phyloP scores from a whole-genome alignment of 2,888 invertebrate species.

The Aphodius sticticus region DNA sequence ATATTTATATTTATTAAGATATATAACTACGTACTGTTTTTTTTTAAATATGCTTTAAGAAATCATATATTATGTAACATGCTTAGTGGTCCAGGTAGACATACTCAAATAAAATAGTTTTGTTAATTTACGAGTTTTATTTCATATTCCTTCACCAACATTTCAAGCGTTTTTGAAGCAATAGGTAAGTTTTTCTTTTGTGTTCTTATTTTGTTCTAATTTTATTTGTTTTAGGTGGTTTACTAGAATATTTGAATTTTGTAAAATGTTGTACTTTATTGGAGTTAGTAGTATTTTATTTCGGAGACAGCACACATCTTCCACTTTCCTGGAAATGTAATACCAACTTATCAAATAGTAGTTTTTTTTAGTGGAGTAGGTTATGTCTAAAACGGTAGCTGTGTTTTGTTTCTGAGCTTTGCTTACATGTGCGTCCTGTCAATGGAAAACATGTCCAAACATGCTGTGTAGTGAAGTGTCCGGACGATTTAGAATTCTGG shows the following conservation, averaged over 20 bases:
- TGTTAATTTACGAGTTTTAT: conserved; percentile 23
- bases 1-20: conserved; percentile 36
- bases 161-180: neutral
- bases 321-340: no score
- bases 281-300: no score
- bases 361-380: no score
- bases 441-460: conserved; percentile 9
- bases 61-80: neutral
- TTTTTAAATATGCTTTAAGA: conserved; percentile 10
- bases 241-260: conserved; percentile 8
- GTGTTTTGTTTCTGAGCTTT: conserved; percentile 18
- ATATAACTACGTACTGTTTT: conserved; percentile 25
- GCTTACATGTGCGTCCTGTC: neutral
- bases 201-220: conserved; percentile 13
- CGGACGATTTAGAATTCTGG: conserved; percentile 5
- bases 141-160: neutral
- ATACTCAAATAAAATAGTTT: conserved; percentile 32
- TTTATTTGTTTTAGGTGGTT: conserved; percentile 33
- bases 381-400: neutral
- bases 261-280: no score
- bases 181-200: neutral
- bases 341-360: no score
- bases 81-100: conserved; percentile 36
- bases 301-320: no score
- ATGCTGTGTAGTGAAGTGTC: conserved; percentile 18